Conservation (phyloP, 2,797 vertebrate species). For the Syngnathus rostellatus region DNA sequence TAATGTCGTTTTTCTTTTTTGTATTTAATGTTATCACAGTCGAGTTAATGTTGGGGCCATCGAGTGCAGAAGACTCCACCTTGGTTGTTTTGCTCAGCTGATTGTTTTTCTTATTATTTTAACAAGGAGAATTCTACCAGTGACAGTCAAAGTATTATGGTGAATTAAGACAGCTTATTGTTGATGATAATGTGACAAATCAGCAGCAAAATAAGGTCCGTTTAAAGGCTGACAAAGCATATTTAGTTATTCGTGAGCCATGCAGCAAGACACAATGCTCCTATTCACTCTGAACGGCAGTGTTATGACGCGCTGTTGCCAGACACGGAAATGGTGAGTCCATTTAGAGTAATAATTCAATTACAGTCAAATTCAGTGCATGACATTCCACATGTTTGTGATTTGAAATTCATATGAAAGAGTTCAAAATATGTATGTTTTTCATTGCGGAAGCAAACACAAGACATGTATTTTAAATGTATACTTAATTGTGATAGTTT, state of each 20-base stretch:
- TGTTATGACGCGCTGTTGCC: background rate
- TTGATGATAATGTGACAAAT: constrained; percentile 1
- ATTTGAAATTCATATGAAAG: background rate
- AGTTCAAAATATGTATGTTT: background rate
- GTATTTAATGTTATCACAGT: background rate
- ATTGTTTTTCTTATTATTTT: background rate
- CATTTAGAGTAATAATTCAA: background rate
- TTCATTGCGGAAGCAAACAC: background rate
- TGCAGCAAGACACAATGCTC: background rate
- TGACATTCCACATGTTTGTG: background rate
- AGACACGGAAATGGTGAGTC: background rate
- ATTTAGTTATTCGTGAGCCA: background rate
- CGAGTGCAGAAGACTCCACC: background rate
- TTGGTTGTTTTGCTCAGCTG: background rate
- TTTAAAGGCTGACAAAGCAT: background rate
- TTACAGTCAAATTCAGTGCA: background rate
- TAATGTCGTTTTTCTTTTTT: background rate
- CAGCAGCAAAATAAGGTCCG: background rate
- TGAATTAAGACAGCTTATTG: background rate
- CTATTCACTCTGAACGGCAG: background rate
- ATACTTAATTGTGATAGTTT: background rate
- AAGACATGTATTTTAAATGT: background rate
- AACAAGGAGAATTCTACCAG: background rate
- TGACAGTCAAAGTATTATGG: background rate
- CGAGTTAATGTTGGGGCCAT: background rate